Evolutionary conservation across 2,113 vertebrate species (phyloP).

Genomic region (Lamprotornis superbus): DNA sequence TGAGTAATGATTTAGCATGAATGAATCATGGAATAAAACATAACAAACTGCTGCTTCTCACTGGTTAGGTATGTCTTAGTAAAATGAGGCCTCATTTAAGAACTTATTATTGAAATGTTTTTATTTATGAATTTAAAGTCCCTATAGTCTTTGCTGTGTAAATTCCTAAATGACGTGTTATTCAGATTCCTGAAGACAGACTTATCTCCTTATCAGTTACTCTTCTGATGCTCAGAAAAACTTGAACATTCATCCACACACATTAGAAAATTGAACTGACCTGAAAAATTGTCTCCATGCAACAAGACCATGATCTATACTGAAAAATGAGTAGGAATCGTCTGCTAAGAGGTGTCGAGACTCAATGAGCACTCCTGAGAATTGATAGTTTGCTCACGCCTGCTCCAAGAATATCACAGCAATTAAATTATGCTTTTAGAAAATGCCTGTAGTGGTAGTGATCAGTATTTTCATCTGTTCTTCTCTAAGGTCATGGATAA

Average conservation of each 20-base stretch:
- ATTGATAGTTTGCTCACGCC: not conserved
- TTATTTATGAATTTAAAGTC: not conserved
- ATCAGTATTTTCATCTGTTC: not conserved
- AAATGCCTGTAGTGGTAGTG: not conserved
- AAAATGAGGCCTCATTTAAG: slow-evolving; percentile 66
- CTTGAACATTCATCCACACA: not conserved
- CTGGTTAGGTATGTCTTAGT: slow-evolving; percentile 58
- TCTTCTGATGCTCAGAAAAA: not conserved
- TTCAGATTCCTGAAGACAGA: not conserved
- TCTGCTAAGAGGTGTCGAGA: rapidly evolving
- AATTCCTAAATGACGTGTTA: not conserved
- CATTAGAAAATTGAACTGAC: not conserved
- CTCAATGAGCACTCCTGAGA: not conserved
- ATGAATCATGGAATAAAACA: not conserved
- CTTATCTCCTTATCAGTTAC: not conserved
- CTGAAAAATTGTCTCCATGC: not conserved
- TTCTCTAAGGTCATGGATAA: not conserved
- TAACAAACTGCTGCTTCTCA: not conserved
- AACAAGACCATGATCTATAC: not conserved
- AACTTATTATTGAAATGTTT: not conserved
- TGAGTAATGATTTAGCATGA: not conserved
- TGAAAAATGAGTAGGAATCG: not conserved
- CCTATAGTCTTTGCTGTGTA: not conserved
- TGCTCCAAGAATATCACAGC: not conserved
- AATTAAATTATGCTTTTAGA: not conserved